These are phyloP conservation scores for Macroglossus sobrinus DNA, from an alignment of 2,113 vertebrate species.

Conservation along the genomic window DNA sequence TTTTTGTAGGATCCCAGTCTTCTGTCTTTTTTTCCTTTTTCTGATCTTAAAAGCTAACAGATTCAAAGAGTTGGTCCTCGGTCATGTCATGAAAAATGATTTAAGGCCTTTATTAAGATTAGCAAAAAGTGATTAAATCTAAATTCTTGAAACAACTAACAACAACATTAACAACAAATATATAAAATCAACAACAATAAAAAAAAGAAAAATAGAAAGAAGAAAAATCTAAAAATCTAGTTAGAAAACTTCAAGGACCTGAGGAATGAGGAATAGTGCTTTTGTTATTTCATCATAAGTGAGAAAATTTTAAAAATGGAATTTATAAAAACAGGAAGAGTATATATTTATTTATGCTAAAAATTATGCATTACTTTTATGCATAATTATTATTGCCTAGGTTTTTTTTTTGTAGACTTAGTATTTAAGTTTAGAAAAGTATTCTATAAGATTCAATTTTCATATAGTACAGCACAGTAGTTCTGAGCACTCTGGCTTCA, in stretches of 20 bases:
- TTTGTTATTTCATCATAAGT: background rate
- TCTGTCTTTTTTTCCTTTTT: background rate
- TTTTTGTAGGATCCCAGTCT: background rate
- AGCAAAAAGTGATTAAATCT: background rate
- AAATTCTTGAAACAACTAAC: background rate
- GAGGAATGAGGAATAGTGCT: background rate
- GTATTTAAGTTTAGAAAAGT: background rate
- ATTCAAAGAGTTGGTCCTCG: background rate
- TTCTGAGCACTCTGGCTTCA: background rate
- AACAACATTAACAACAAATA: background rate
- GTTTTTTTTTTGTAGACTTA: background rate
- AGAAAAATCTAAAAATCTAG: background rate
- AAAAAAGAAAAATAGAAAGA: background rate
- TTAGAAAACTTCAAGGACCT: background rate
- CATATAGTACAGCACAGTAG: background rate
- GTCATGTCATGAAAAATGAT: background rate
- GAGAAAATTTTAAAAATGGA: background rate
- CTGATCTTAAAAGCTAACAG: background rate
- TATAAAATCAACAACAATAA: background rate
- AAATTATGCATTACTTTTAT: background rate
- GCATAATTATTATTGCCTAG: background rate
- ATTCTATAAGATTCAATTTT: background rate
- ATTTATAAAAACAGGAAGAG: background rate
- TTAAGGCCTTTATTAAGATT: background rate
- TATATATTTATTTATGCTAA: background rate